Evolutionary conservation across 2,888 invertebrate species (phyloP).

Genomic region (Hypolimnas misippus): DNA sequence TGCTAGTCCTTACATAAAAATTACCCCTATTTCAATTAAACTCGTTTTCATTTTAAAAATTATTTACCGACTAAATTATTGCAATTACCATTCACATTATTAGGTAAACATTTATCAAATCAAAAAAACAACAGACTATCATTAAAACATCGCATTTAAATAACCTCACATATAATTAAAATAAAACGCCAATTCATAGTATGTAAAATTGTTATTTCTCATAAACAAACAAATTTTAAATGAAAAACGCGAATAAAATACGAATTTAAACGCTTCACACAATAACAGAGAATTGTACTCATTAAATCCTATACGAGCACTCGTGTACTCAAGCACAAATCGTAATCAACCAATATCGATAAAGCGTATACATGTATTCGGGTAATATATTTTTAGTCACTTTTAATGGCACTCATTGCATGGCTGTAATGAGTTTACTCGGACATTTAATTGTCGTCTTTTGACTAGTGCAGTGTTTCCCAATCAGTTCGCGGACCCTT

Average conservation of each 20-base stretch:
- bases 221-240: neutral
- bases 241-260: neutral
- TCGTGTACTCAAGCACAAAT: constrained; percentile 10
- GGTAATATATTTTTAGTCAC: neutral
- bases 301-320: constrained; percentile 5
- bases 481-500: too few species aligned
- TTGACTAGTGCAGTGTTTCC: neutral
- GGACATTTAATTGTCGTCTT: constrained; percentile 8
- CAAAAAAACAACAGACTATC: too few species aligned
- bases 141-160: neutral
- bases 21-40: too few species aligned
- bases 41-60: too few species aligned
- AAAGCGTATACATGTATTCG: too few species aligned
- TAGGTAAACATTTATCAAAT: neutral
- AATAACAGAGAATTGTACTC: neutral
- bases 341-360: constrained; percentile 23
- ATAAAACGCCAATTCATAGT: neutral
- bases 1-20: too few species aligned
- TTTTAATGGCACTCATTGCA: constrained; percentile 1
- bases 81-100: neutral
- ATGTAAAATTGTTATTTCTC: neutral
- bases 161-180: neutral
- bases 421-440: neutral
- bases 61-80: neutral
- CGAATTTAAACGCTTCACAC: neutral